A percentile compares a stretch with the other conserved stretches of the same genome.
Conservation (phyloP, 2,113 vertebrate genomes). For the Synodontis membranacea region DNA sequence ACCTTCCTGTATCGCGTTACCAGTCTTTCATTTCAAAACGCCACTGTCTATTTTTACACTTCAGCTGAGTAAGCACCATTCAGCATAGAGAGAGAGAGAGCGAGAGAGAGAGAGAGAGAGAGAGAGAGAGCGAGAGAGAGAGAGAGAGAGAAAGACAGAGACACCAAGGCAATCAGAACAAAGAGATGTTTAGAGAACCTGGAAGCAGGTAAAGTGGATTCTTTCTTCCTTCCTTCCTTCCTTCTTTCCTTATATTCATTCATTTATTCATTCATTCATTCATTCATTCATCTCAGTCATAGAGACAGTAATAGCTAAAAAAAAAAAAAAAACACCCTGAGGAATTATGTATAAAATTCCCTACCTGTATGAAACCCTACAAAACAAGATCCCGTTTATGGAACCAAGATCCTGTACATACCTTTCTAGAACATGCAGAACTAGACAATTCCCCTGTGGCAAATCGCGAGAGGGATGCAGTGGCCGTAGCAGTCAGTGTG, state of each 20-base stretch:
- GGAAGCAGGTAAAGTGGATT: slow-evolving; percentile 41
- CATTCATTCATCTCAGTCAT: neutral
- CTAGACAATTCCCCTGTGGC: too few species aligned
- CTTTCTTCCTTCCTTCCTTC: neutral
- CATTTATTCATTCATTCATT: neutral
- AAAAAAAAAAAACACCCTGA: too few species aligned
- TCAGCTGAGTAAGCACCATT: slow-evolving; percentile 54
- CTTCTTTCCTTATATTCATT: slow-evolving; percentile 22
- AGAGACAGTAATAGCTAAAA: neutral
- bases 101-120: neutral
- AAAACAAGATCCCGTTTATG: neutral
- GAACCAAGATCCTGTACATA: neutral
- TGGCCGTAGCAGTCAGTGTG: too few species aligned
- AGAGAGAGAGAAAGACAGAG: neutral
- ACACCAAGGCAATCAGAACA: slow-evolving; percentile 19
- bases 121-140: neutral
- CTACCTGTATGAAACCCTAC: neutral
- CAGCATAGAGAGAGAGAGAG: neutral
- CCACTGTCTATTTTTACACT: slow-evolving; percentile 63
- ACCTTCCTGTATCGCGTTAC: slow-evolving; percentile 69
- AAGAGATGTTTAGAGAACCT: slow-evolving; percentile 31
- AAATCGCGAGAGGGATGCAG: too few species aligned
- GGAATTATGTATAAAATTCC: neutral
- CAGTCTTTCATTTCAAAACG: slow-evolving; percentile 64
- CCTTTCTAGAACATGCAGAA: neutral